Percentiles rank a stretch among this genome's conserved stretches.
phyloP scores from a whole-genome alignment of 37 sponge, comb jelly and placozoan genomes.

The Amphimedon queenslandica region DNA sequence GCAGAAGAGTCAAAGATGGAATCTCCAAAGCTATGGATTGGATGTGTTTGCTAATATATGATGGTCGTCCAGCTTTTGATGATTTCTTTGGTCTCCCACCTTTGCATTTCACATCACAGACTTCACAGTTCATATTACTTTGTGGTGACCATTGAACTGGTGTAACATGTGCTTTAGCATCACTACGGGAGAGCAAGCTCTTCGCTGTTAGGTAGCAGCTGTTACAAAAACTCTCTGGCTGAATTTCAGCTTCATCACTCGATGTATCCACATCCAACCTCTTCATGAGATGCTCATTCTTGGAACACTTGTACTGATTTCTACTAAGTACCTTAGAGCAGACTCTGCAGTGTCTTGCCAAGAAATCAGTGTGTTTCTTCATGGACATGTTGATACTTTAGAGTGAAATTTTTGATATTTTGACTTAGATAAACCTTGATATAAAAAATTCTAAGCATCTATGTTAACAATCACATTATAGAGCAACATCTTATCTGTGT shows the following conservation, averaged over 20 bases:
- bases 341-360: neutral
- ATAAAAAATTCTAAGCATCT: neutral
- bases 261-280: neutral
- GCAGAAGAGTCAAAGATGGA: too few species aligned
- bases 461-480: neutral
- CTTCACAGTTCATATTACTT: neutral
- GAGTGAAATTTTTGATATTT: neutral
- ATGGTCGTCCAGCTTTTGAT: neutral
- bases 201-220: neutral
- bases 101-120: neutral
- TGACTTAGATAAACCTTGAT: neutral
- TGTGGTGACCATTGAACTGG: neutral
- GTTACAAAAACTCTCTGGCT: neutral
- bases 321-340: neutral
- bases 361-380: neutral
- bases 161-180: neutral
- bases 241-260: neutral
- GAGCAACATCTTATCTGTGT: neutral
- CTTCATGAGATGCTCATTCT: neutral
- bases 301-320: neutral
- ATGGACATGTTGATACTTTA: neutral
- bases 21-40: neutral
- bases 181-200: too few species aligned
- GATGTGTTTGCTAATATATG: neutral
- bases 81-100: neutral